These are phyloP conservation scores for Drosophila percnosoma DNA, from an alignment of 2,888 invertebrate genomes.

Conservation along the genomic window DNA sequence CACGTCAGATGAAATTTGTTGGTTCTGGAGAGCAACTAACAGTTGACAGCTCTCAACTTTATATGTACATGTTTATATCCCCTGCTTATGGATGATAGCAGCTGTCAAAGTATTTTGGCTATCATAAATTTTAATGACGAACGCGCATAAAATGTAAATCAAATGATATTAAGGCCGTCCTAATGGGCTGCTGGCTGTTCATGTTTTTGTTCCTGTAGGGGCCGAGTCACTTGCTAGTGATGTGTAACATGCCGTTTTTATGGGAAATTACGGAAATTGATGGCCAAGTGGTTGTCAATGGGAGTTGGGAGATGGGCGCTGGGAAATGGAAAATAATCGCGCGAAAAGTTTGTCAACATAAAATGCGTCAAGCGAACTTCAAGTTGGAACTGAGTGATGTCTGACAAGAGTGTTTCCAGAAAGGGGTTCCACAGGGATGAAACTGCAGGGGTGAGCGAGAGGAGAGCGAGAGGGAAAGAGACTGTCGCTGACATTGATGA, in stretches of 20 bases:
- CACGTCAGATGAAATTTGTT: background rate
- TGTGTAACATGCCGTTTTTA: slow-evolving; percentile 70
- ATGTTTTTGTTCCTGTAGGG: background rate
- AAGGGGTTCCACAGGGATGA: background rate
- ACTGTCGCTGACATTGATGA: slow-evolving; percentile 71
- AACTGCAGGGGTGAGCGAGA: background rate
- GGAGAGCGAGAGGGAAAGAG: background rate
- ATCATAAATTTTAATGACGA: slow-evolving; percentile 69
- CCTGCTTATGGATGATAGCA: slow-evolving; percentile 40
- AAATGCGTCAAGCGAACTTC: slow-evolving; percentile 55
- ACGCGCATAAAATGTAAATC: slow-evolving; percentile 73
- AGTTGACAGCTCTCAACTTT: slow-evolving; percentile 11
- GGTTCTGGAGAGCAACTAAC: slow-evolving; percentile 5
- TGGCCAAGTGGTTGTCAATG: slow-evolving; percentile 54
- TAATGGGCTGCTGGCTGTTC: slow-evolving; percentile 47
- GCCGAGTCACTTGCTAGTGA: slow-evolving; percentile 22
- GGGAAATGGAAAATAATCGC: slow-evolving; percentile 51
- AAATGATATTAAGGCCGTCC: slow-evolving; percentile 63
- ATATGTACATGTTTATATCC: background rate
- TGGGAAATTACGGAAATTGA: slow-evolving; percentile 78
- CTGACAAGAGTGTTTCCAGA: slow-evolving; percentile 24
- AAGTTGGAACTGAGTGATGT: slow-evolving; percentile 62
- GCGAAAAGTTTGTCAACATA: slow-evolving; percentile 59
- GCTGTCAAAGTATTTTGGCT: slow-evolving; percentile 61
- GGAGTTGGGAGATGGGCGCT: slow-evolving; percentile 20